Conservation (phyloP, 2,797 vertebrate genomes). For the Poecilia velifera region DNA sequence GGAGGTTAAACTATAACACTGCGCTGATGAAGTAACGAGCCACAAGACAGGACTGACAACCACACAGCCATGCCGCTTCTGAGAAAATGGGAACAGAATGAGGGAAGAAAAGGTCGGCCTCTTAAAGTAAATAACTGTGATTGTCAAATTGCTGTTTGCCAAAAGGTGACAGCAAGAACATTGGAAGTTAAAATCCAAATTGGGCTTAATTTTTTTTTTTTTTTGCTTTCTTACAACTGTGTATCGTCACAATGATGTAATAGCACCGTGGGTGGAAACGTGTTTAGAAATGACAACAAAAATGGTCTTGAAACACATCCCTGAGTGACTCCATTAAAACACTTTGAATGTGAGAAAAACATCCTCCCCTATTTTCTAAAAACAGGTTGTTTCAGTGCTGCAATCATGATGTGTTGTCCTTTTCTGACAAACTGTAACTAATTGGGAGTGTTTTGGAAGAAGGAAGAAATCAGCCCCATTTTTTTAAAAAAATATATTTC, state of each 20-base stretch:
- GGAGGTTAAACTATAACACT: slow-evolving; percentile 47
- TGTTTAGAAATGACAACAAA: neutral
- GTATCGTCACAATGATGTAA: neutral
- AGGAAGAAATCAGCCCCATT: neutral
- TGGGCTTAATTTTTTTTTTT: neutral
- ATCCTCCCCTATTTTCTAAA: neutral
- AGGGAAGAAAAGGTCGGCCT: neutral
- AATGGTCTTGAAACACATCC: neutral
- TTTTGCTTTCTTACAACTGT: neutral
- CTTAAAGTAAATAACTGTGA: neutral
- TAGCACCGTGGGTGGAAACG: neutral
- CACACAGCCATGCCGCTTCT: neutral
- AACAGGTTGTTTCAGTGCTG: neutral
- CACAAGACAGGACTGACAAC: slow-evolving; percentile 35
- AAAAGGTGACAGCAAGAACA: neutral
- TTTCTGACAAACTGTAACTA: neutral
- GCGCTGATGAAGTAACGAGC: slow-evolving; percentile 62
- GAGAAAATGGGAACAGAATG: slow-evolving; percentile 5
- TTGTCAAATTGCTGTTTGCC: neutral
- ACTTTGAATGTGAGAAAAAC: neutral
- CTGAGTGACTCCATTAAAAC: neutral
- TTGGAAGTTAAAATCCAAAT: neutral
- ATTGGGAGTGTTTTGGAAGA: neutral
- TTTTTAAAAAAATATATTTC: too few relatives aligned
- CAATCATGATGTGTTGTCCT: neutral